phyloP scores from a whole-genome alignment of 2,113 vertebrate genomes.

The Paralichthys olivaceus region DNA sequence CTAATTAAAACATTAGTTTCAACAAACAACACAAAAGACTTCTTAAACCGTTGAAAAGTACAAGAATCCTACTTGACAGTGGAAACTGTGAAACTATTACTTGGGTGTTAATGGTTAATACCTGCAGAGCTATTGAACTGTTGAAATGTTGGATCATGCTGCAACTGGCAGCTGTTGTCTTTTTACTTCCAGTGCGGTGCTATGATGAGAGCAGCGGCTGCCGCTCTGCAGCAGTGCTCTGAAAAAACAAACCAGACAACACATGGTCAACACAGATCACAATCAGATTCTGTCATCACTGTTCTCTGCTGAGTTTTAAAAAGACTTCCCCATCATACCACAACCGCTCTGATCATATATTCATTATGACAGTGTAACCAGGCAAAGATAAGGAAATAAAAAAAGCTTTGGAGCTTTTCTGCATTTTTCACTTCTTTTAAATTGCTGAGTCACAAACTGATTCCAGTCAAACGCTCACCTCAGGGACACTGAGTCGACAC shows the following conservation, averaged over 20 bases:
- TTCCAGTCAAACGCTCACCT: conserved; percentile 79
- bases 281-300: no score
- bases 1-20: neutral
- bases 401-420: no score
- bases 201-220: conserved; percentile 77
- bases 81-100: neutral
- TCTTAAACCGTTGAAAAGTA: neutral
- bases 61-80: neutral
- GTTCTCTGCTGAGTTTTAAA: no score
- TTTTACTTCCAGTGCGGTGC: neutral
- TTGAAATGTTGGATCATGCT: conserved; percentile 6
- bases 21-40: conserved; percentile 11
- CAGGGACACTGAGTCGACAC: conserved; percentile 82
- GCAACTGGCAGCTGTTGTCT: neutral
- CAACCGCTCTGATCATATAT: no score
- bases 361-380: no score
- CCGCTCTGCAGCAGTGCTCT: conserved; percentile 76
- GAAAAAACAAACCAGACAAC: conserved; percentile 18
- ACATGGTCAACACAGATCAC: neutral
- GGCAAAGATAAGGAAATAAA: no score
- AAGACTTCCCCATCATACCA: no score
- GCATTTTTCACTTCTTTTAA: no score
- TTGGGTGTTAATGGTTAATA: conserved; percentile 3
- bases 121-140: neutral
- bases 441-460: no score